A percentile compares a stretch with the other conserved stretches of the same genome.
Conservation (phyloP, 2,888 invertebrate genomes). For the Epiblema foenella region DNA sequence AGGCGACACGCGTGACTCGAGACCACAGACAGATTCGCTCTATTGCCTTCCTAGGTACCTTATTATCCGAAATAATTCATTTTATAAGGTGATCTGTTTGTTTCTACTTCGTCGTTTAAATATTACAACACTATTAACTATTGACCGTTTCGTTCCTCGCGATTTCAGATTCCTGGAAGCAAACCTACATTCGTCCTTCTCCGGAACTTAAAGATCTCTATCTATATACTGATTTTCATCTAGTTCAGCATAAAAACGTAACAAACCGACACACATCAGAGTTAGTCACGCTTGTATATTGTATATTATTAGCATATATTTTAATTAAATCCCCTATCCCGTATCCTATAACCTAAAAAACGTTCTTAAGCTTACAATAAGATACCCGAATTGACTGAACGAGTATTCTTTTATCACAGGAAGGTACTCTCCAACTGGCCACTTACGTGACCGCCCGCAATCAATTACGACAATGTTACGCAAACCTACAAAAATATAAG, state of each 20-base stretch:
- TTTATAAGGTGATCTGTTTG: neutral
- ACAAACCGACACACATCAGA: neutral
- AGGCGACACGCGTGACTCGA: slow-evolving; percentile 56
- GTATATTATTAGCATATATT: neutral
- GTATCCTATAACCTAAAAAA: neutral
- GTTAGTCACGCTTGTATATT: neutral
- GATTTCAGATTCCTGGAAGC: neutral
- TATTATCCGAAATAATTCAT: slow-evolving; percentile 13
- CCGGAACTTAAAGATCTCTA: neutral
- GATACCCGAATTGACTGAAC: neutral
- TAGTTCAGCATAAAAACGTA: no score
- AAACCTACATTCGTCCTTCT: neutral
- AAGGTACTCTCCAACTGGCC: slow-evolving; percentile 29
- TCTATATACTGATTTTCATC: no score
- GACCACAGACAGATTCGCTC: slow-evolving; percentile 57
- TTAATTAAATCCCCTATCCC: neutral
- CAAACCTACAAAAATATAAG: slow-evolving; percentile 48
- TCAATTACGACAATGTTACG: slow-evolving; percentile 46
- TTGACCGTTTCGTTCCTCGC: neutral
- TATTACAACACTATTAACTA: no score
- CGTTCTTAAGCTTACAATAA: neutral
- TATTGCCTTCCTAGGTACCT: slow-evolving; percentile 50
- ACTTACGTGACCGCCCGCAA: slow-evolving; percentile 51
- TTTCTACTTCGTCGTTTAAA: neutral
- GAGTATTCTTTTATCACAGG: slow-evolving; percentile 17